Base-by-base conservation (phyloP, 2,888 invertebrate species). In the Ceramica pisi region DNA sequence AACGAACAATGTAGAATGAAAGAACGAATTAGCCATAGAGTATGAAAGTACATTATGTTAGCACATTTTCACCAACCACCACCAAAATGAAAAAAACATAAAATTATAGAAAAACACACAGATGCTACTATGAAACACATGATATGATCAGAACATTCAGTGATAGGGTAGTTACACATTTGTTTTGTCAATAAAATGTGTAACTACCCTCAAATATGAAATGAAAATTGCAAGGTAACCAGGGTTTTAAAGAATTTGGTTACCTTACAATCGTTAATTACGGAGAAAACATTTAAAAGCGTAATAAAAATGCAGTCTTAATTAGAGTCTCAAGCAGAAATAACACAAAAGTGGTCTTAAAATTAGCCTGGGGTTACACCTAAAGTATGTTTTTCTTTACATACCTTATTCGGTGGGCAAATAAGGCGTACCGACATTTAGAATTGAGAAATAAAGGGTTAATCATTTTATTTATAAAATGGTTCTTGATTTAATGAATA, bases 41-140 rank as follows among this genome's bases (percentile, higher is more conserved):
- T 94, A 93, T 94, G 94, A 94, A 92, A 88, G 88, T 89, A 90
- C 89, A 87, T 79, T 91, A 93, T 94, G 95, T 96, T 96, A 96
- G 95, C 96, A 96, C 96, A 96, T 96, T 96, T 96, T 95, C 95
- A 95, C 96, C 96, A 95, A 96, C 95, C 96, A 95, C 94, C 96
- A 96, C 95, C 95, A 93, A 75, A 85, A 86, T 82, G 82, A 81
- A 81, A 81, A 81, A 38, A 82, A 81, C 64, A 76, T 55, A 84
- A 90, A 91, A 23, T 90, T 38, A 90, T 56, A 77, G 38, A 86
- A 80, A 84, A 72, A 81, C 68, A 81, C 55, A 75, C 65, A 78
- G 72, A 73, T 66, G 75, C 74, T 82, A 84, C 73, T 67, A 72
- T 80, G 83, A 83, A 79, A 82, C 71, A 82, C 70, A 77, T 75